These are phyloP conservation scores for Diabrotica balteata DNA, from an alignment of 2,888 invertebrate species.

Conservation along the genomic window DNA sequence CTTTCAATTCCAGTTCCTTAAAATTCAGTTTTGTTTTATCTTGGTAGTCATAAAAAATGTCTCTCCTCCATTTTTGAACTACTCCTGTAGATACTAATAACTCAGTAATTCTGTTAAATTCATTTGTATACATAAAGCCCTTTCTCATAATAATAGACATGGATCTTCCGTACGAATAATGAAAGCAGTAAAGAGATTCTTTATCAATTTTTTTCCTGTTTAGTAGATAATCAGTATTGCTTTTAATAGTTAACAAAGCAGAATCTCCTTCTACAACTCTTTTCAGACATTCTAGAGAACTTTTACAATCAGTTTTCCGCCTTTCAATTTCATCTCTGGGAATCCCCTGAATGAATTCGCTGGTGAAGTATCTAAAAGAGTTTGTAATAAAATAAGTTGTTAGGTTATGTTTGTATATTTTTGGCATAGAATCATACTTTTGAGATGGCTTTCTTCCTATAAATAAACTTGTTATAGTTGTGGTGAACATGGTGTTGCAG, in stretches of 20 bases:
- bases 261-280: not conserved
- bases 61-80: not conserved
- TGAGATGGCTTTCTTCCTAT: not conserved
- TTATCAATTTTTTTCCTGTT: not conserved
- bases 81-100: not conserved
- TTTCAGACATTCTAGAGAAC: not conserved
- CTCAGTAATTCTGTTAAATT: not conserved
- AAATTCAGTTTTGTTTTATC: too few species aligned
- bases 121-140: not conserved
- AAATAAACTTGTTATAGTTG: not conserved
- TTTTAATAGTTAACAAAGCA: not conserved
- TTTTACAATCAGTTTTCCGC: not conserved
- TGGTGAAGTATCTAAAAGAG: not conserved
- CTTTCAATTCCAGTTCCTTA: too few species aligned
- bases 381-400: not conserved
- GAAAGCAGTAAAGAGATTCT: not conserved
- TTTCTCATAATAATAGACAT: not conserved
- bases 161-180: not conserved
- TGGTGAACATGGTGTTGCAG: not conserved
- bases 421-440: not conserved
- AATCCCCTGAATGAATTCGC: not conserved
- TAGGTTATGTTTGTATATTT: not conserved
- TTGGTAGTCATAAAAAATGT: not conserved
- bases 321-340: not conserved
- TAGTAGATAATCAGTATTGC: not conserved